Percentiles rank a stretch among this genome's conserved stretches.
Conservation (phyloP, 2,888 invertebrate species). For the Cryptops parisi region DNA sequence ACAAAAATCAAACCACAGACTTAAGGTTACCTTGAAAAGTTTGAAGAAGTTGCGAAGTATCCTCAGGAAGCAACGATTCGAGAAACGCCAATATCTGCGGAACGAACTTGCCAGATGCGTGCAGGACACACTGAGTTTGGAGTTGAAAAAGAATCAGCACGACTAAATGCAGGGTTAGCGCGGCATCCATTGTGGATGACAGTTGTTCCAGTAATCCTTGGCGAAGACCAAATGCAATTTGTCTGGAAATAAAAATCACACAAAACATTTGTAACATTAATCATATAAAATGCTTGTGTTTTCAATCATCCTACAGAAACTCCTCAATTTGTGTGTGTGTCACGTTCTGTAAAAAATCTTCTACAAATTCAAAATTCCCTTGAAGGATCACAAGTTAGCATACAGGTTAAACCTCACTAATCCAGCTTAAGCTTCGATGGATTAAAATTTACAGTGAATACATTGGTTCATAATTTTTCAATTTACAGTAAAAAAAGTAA, state of each 20-base stretch:
- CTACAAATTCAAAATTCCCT: no score
- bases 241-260: conserved; percentile 42
- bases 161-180: conserved; percentile 60
- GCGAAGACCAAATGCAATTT: conserved; percentile 59
- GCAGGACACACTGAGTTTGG: conserved; percentile 63
- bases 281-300: not conserved
- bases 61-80: conserved; percentile 46
- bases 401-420: no score
- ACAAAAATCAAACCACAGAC: no score
- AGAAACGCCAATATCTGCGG: conserved; percentile 60
- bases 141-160: conserved; percentile 64
- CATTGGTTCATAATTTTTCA: no score
- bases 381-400: no score
- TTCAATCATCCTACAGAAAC: no score
- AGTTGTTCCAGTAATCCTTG: conserved; percentile 66
- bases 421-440: no score
- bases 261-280: conserved; percentile 7
- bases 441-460: no score
- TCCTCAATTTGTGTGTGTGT: no score
- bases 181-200: conserved; percentile 52
- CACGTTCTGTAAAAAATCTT: no score
- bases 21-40: conserved; percentile 58
- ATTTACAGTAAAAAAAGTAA: no score
- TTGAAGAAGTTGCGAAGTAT: conserved; percentile 48
- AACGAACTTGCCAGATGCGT: conserved; percentile 89